phyloP scores from a whole-genome alignment of 2,888 invertebrate genomes.

The Spodoptera littoralis region DNA sequence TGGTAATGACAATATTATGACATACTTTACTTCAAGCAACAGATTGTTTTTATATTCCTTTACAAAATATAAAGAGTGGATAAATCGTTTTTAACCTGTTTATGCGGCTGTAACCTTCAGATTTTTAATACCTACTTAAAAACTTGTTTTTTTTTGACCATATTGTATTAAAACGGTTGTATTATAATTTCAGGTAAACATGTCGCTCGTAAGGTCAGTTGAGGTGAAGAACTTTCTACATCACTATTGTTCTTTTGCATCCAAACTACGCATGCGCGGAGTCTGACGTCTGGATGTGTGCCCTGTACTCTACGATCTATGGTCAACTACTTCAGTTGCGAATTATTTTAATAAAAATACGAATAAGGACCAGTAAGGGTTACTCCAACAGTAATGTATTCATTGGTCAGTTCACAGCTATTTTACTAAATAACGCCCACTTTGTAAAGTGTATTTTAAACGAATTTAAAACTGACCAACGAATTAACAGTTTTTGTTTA shows the following conservation, averaged over 20 bases:
- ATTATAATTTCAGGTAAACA: slow-evolving; percentile 51
- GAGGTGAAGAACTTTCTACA: slow-evolving; percentile 53
- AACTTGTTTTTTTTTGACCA: too few relatives aligned
- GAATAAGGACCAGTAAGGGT: slow-evolving; percentile 8
- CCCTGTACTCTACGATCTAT: slow-evolving; percentile 11
- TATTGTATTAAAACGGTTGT: too few relatives aligned
- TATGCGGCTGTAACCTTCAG: too few relatives aligned
- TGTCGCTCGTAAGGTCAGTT: slow-evolving; percentile 35
- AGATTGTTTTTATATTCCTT: too few relatives aligned
- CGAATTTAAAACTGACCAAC: slow-evolving; percentile 1
- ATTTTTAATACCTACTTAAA: too few relatives aligned
- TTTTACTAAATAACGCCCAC: slow-evolving; percentile 16
- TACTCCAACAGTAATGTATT: background rate
- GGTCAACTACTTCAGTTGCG: slow-evolving; percentile 25
- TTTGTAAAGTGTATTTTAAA: background rate
- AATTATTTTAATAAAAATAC: slow-evolving; percentile 30
- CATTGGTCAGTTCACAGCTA: background rate
- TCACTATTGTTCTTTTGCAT: slow-evolving; percentile 57
- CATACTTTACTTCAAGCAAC: too few relatives aligned
- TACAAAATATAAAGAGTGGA: too few relatives aligned
- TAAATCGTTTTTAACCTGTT: too few relatives aligned
- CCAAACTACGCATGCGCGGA: slow-evolving; percentile 47
- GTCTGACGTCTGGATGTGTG: slow-evolving; percentile 45
- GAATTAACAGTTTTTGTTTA: slow-evolving; percentile 5
- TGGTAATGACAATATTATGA: too few relatives aligned